Evolutionary conservation across 23 tunicate species (phyloP).

Genomic region (Halocynthia aurantium): DNA sequence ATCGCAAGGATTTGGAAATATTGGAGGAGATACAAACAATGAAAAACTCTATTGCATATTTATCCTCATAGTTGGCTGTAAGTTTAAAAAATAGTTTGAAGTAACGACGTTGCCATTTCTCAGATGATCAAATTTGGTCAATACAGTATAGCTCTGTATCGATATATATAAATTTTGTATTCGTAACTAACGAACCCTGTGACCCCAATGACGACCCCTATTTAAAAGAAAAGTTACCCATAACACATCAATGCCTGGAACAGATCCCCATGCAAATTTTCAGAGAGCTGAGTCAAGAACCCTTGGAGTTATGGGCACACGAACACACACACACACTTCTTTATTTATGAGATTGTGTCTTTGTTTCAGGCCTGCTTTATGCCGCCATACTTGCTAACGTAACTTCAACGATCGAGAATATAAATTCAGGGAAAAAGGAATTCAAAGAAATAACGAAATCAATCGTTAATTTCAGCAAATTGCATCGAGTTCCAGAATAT

Average conservation of each 20-base stretch:
- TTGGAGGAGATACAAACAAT: constrained; percentile 49
- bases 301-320: too few relatives aligned
- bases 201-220: too few relatives aligned
- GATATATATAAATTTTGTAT: too few relatives aligned
- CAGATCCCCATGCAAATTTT: too few relatives aligned
- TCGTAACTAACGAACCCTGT: too few relatives aligned
- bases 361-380: constrained; percentile 37
- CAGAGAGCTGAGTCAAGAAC: too few relatives aligned
- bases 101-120: background rate
- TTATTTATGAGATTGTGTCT: background rate
- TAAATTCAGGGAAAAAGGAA: constrained; percentile 25
- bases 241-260: too few relatives aligned
- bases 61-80: constrained; percentile 68
- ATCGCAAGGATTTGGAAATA: constrained; percentile 82
- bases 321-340: too few relatives aligned
- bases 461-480: constrained; percentile 24
- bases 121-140: too few relatives aligned
- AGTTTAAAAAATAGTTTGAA: background rate
- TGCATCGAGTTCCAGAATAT: constrained; percentile 39
- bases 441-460: constrained; percentile 29
- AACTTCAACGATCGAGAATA: constrained; percentile 43
- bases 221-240: too few relatives aligned
- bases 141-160: too few relatives aligned
- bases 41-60: constrained; percentile 70
- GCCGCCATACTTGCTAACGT: constrained; percentile 76